Conservation (phyloP, 1,140 invertebrate genomes). For the Polypedilum vanderplanki region DNA sequence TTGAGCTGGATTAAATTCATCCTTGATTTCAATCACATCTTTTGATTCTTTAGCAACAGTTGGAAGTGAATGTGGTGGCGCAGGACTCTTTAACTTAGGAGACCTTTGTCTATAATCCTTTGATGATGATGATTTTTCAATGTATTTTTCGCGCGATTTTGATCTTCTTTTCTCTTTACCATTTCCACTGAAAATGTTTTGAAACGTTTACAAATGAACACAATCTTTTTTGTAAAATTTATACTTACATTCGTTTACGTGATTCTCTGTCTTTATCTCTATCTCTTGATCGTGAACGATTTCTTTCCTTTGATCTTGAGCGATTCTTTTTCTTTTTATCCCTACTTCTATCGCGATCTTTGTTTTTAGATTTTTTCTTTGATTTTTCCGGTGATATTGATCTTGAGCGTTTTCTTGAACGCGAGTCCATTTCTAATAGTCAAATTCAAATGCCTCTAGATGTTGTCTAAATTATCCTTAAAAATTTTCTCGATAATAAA, state of each 20-base stretch:
- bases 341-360: background rate
- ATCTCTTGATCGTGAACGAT: constrained; percentile 44
- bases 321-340: constrained; percentile 45
- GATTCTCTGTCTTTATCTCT: constrained; percentile 39
- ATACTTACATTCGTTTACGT: background rate
- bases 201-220: background rate
- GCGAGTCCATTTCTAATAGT: background rate
- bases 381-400: constrained; percentile 40
- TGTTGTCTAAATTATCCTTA: constrained; percentile 36
- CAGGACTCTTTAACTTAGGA: background rate
- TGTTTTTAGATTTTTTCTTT: constrained; percentile 12
- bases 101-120: constrained; percentile 26
- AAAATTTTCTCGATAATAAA: constrained; percentile 33
- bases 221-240: background rate
- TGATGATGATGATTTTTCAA: background rate
- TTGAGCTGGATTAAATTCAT: constrained; percentile 34
- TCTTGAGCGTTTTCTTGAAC: constrained; percentile 49
- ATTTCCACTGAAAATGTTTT: constrained; percentile 31
- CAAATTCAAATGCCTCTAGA: background rate
- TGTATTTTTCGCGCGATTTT: constrained; percentile 31
- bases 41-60: constrained; percentile 29
- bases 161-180: constrained; percentile 30
- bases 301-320: constrained; percentile 44
- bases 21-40: constrained; percentile 31
- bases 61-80: constrained; percentile 1